Conservation (phyloP, 1,140 invertebrate genomes). For the Plectrocnemia conspersa region DNA sequence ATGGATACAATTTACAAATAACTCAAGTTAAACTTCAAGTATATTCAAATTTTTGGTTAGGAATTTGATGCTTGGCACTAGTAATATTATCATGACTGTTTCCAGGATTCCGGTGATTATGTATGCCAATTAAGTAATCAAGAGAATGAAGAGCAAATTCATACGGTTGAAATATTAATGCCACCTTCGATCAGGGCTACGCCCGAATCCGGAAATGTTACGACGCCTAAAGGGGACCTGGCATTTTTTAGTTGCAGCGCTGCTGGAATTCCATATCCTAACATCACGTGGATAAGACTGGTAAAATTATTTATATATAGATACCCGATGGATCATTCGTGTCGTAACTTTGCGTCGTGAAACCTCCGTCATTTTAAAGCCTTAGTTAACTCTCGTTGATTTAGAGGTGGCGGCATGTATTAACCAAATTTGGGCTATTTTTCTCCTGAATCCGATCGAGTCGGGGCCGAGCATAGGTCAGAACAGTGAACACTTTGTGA, state of each 20-base stretch:
- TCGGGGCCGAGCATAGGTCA: too few species aligned
- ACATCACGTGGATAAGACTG: constrained; percentile 62
- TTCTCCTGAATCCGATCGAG: too few species aligned
- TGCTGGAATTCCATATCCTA: constrained; percentile 63
- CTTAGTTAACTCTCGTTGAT: too few species aligned
- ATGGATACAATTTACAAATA: constrained; percentile 65
- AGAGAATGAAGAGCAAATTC: constrained; percentile 57
- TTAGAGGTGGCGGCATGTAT: too few species aligned
- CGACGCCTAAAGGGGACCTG: constrained; percentile 59
- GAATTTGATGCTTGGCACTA: neutral
- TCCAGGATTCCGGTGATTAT: constrained; percentile 58
- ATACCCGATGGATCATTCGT: too few species aligned
- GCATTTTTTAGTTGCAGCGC: constrained; percentile 63
- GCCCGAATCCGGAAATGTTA: constrained; percentile 57
- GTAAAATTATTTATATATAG: too few species aligned
- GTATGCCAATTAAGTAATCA: constrained; percentile 65
- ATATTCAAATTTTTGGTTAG: neutral
- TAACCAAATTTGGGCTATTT: too few species aligned
- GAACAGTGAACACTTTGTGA: too few species aligned
- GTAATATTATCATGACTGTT: constrained; percentile 14
- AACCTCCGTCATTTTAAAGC: too few species aligned
- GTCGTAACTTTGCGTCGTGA: too few species aligned
- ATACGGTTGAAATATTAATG: constrained; percentile 59
- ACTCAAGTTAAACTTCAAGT: constrained; percentile 55
- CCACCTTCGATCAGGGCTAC: constrained; percentile 58